These are phyloP conservation scores for Phymorhynchus buccinoides DNA, from an alignment of 1,140 invertebrate genomes.

Conservation along the genomic window DNA sequence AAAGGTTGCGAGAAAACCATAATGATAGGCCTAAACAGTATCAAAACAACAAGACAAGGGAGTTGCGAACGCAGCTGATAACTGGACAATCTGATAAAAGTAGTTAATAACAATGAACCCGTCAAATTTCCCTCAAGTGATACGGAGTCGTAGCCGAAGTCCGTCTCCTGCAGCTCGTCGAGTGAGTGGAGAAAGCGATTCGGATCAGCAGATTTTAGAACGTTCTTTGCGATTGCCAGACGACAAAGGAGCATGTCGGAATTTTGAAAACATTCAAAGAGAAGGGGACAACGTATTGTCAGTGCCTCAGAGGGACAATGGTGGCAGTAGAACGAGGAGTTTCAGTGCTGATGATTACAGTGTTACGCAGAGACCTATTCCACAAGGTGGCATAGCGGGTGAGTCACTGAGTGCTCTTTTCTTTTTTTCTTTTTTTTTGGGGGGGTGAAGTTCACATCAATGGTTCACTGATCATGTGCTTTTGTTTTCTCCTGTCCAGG, in stretches of 20 bases:
- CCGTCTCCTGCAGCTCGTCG: slow-evolving; percentile 26
- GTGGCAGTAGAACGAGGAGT: not conserved
- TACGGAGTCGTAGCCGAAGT: slow-evolving; percentile 35
- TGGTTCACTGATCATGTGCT: too few relatives aligned
- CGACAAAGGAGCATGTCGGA: not conserved
- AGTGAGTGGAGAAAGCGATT: not conserved
- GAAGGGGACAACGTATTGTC: not conserved
- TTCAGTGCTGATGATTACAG: not conserved
- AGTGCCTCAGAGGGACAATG: not conserved
- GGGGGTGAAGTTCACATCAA: too few relatives aligned
- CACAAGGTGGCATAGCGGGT: not conserved
- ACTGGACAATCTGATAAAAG: not conserved
- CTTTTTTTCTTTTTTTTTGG: too few relatives aligned
- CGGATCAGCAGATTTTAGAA: not conserved
- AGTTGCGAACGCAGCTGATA: not conserved
- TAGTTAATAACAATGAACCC: slow-evolving; percentile 12
- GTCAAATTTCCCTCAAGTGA: slow-evolving; percentile 33
- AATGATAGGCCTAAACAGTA: not conserved
- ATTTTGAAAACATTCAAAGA: not conserved
- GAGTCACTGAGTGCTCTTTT: too few relatives aligned
- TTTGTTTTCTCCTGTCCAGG: not conserved
- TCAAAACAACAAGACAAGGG: not conserved
- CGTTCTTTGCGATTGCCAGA: too few relatives aligned
- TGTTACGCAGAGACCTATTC: not conserved
- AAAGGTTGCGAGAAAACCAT: not conserved